Percentiles rank a stretch among this genome's conserved stretches.
Conservation (phyloP, 2,888 invertebrate species). For the Spodoptera picta region DNA sequence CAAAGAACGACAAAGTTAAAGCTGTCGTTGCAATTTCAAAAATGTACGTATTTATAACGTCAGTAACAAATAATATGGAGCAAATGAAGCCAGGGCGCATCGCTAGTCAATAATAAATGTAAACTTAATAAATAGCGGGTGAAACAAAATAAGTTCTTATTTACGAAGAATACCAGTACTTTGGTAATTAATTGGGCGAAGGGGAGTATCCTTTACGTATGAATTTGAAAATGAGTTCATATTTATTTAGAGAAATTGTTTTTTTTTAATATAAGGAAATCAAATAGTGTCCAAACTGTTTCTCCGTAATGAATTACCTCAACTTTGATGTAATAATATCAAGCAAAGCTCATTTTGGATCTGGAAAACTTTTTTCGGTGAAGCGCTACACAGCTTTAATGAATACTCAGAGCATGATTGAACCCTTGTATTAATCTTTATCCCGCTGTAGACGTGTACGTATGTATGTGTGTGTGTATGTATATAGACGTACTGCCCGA, state of each 20-base stretch:
- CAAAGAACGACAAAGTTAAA: too few species aligned
- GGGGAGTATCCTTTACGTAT: constrained; percentile 11
- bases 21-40: too few species aligned
- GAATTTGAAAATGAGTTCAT: background rate
- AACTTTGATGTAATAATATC: background rate
- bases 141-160: constrained; percentile 41
- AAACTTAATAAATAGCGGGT: constrained; percentile 41
- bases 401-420: constrained; percentile 2
- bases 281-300: too few species aligned
- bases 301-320: background rate
- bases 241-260: background rate
- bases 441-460: constrained; percentile 8
- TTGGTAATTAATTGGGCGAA: constrained; percentile 43
- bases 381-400: constrained; percentile 12
- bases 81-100: constrained; percentile 17
- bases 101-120: constrained; percentile 42
- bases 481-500: constrained; percentile 13
- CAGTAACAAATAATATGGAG: background rate
- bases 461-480: too few species aligned
- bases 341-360: background rate
- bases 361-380: background rate
- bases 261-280: too few species aligned
- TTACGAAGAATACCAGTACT: constrained; percentile 36
- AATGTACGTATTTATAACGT: too few species aligned
- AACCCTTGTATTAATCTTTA: constrained; percentile 40